Evolutionary conservation across 2,113 vertebrate genomes (phyloP), one percentile per base, ranked within the genome.

Genomic region (Phycodurus eques): DNA sequence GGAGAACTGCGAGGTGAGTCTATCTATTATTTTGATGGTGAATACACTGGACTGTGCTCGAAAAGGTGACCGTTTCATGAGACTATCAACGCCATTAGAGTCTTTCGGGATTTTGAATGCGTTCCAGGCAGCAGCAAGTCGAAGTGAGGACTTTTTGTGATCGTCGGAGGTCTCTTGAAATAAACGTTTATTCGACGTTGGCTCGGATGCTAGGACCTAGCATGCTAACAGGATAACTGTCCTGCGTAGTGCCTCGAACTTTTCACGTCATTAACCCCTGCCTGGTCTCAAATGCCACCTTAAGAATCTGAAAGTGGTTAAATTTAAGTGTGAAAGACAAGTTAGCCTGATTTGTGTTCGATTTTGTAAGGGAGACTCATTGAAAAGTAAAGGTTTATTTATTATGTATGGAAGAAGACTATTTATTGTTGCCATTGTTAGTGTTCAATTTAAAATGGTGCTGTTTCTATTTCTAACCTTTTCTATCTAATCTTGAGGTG

Each of bases 121-220:
- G 64, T n/a, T 35, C 46, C 35, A 5, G 61, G n/a, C 68, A 49
- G 51, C 75, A 15, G 67, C 65, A 27, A 54, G 61, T 63, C 68
- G 73, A 80, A 66, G 71, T 77, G 70, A 70, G 47, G 66, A 43
- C 39, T 66, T 66, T 49, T 47, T 66, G 14, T 51, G 53, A 3
- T 33, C 65, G 46, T 44, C 13, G 46, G 53, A 46, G 31, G 42
- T 31, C 54, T 71, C 75, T 70, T 71, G 70, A 39, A 76, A 74
- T 13, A 42, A 83, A 83, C 85, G 86, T 89, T 83, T 61, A 65
- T 72, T 73, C 86, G 78, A 88, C 88, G 88, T 89, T 85, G 85
- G 87, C 85, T 88, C 87, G 74, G 73, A 44, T 74, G 86, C 85
- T 88, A 89, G 19, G 51, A 78, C 85, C 86, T 90, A 88, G 75